Conservation (phyloP, 2,113 vertebrate species). For the Nipponia nippon region DNA sequence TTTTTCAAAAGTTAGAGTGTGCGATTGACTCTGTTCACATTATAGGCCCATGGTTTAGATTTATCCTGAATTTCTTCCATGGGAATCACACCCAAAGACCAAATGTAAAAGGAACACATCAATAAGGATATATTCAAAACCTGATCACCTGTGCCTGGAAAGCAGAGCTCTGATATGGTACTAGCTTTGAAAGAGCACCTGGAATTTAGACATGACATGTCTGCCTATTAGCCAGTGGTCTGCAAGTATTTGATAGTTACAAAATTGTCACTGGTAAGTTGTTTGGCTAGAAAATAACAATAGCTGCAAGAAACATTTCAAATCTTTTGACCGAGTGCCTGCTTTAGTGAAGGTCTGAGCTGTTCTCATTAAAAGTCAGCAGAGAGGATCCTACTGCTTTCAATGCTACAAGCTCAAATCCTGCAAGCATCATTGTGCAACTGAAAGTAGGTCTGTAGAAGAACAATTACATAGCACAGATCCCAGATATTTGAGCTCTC, state of each 20-base stretch:
- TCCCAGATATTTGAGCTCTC: conserved; percentile 34
- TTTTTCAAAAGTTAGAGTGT: background rate
- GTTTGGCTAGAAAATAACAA: background rate
- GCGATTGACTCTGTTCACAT: background rate
- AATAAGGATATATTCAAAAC: background rate
- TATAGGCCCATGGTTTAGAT: rapidly evolving
- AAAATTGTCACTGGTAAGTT: background rate
- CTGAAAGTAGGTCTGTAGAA: conserved; percentile 33
- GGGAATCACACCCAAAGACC: background rate
- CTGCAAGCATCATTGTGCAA: conserved; percentile 25
- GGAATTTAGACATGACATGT: background rate
- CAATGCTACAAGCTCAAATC: conserved; percentile 18
- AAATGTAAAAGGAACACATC: background rate
- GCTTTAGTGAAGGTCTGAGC: background rate
- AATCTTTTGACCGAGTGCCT: background rate
- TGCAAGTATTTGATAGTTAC: background rate
- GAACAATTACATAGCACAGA: conserved; percentile 32
- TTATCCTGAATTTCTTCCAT: background rate
- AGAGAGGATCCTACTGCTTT: conserved; percentile 20
- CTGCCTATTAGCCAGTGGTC: background rate
- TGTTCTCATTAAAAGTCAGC: conserved; percentile 25
- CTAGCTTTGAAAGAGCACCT: background rate
- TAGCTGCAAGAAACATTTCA: background rate
- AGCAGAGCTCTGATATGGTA: rapidly evolving
- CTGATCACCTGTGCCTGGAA: background rate